Evolutionary conservation across 2,113 vertebrate genomes (phyloP).

Genomic region (Paradoxurus hermaphroditus): DNA sequence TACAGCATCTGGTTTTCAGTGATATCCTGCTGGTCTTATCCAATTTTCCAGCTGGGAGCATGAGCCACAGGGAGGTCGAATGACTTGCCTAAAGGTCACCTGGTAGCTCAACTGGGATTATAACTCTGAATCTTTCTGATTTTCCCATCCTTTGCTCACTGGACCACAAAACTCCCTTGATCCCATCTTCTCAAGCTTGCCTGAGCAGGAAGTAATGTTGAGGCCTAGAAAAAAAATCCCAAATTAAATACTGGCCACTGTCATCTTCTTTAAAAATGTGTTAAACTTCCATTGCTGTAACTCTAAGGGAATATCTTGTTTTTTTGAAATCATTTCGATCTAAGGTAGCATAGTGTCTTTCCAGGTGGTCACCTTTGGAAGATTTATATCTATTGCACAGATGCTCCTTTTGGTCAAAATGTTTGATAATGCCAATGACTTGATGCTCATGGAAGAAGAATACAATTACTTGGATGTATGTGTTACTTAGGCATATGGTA

Average conservation of each 20-base stretch:
- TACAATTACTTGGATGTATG: neutral
- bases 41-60: slow-evolving; percentile 69
- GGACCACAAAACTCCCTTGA: slow-evolving; percentile 63
- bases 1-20: slow-evolving; percentile 71
- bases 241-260: slow-evolving; percentile 7
- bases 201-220: slow-evolving; percentile 52
- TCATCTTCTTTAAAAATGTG: neutral
- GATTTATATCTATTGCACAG: neutral
- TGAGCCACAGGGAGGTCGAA: slow-evolving; percentile 61
- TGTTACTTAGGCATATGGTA: neutral
- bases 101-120: slow-evolving; percentile 68
- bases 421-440: neutral
- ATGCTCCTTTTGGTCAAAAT: neutral
- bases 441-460: neutral
- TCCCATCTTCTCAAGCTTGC: slow-evolving; percentile 41
- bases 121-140: slow-evolving; percentile 67
- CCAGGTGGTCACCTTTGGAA: neutral
- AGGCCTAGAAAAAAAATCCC: neutral
- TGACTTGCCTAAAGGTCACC: slow-evolving; percentile 64
- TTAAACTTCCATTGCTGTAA: neutral
- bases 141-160: slow-evolving; percentile 72
- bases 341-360: neutral
- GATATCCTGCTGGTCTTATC: slow-evolving; percentile 71
- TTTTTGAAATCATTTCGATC: neutral
- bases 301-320: neutral